Percentiles rank a stretch among this genome's conserved stretches.
Evolutionary conservation across 2,797 vertebrate species (phyloP).

Genomic region (Tinamus major): DNA sequence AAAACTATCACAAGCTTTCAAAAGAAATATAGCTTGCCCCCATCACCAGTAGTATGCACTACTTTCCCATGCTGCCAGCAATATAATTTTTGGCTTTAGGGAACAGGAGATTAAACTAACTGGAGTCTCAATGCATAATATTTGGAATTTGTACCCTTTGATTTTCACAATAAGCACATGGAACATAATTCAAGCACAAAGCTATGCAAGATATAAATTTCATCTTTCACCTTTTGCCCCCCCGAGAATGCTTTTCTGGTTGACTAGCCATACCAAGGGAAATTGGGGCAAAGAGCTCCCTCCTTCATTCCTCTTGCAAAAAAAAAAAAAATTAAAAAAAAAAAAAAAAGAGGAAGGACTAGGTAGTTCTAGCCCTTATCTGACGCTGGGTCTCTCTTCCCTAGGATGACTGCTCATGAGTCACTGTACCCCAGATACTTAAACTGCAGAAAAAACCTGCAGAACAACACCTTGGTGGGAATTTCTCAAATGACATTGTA

Average conservation of each 20-base stretch:
- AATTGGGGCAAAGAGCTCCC: not conserved
- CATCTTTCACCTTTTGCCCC: slow-evolving; percentile 20
- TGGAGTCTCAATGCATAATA: not conserved
- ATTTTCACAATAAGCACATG: not conserved
- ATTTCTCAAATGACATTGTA: not conserved
- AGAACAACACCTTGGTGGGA: not conserved
- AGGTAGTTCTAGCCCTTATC: not conserved
- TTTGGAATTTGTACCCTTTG: not conserved
- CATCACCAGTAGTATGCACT: accelerated
- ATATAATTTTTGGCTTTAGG: not conserved
- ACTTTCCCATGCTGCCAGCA: not conserved
- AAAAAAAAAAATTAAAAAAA: not conserved
- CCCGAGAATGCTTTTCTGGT: not conserved
- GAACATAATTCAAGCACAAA: not conserved
- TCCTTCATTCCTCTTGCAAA: not conserved
- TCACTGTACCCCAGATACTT: accelerated
- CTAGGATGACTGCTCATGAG: accelerated
- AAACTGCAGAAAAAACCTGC: no score
- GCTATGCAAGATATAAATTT: not conserved
- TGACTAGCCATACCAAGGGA: accelerated
- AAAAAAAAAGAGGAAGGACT: not conserved
- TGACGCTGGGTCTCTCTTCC: not conserved
- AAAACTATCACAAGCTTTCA: slow-evolving; percentile 33
- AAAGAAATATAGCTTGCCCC: slow-evolving; percentile 5
- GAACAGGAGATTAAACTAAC: not conserved